phyloP scores from a whole-genome alignment of 2,113 vertebrate species.

The Dicaeum eximium region DNA sequence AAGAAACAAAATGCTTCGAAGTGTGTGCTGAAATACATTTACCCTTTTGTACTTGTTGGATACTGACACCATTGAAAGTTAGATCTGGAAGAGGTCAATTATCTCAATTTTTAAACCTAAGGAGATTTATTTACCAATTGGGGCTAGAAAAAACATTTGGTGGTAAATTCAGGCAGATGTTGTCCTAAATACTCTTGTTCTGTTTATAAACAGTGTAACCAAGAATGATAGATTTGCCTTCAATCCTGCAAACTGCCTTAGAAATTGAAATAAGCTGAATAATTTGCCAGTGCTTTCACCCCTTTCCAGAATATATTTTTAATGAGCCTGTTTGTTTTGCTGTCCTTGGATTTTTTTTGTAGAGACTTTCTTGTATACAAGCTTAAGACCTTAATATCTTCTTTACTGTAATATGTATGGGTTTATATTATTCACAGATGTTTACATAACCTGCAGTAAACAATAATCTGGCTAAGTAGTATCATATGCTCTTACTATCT shows the following conservation, averaged over 20 bases:
- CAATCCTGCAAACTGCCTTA: background rate
- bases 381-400: background rate
- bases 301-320: background rate
- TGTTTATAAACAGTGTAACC: background rate
- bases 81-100: background rate
- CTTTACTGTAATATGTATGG: background rate
- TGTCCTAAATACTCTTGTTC: background rate
- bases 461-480: background rate
- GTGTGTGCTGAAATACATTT: background rate
- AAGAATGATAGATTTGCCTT: background rate
- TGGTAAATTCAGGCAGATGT: conserved; percentile 7
- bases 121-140: background rate
- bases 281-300: background rate
- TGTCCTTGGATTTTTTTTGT: background rate
- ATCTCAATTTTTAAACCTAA: background rate
- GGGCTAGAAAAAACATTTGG: background rate
- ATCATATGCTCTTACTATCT: background rate
- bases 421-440: background rate
- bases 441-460: background rate
- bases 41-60: background rate
- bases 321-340: background rate
- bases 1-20: background rate
- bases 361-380: background rate
- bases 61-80: background rate
- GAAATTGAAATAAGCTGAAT: background rate